Percentiles rank a stretch among this genome's conserved stretches.
phyloP scores from a whole-genome alignment of 2,888 invertebrate genomes.

The Acrobasis consociella region DNA sequence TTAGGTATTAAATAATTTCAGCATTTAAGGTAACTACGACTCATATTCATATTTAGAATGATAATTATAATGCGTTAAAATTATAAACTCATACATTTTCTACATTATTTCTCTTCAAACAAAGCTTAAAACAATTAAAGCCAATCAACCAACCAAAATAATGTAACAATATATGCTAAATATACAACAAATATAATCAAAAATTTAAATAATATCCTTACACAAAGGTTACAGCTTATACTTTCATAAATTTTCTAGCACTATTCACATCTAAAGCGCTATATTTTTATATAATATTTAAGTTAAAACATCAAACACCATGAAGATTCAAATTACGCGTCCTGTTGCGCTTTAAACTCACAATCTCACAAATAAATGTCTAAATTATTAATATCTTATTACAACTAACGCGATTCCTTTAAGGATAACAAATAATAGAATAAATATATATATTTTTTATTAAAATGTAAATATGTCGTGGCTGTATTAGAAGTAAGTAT shows the following conservation, averaged over 20 bases:
- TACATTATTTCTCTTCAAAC: slow-evolving; percentile 24
- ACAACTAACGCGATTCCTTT: slow-evolving; percentile 45
- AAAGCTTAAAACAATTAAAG: slow-evolving; percentile 39
- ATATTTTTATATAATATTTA: slow-evolving; percentile 22
- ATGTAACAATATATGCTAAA: slow-evolving; percentile 26
- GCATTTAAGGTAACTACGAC: not conserved
- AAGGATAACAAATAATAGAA: slow-evolving; percentile 47
- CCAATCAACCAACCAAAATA: slow-evolving; percentile 43
- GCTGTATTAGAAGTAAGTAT: not conserved
- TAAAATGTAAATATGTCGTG: slow-evolving; percentile 27
- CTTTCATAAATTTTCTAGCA: slow-evolving; percentile 10
- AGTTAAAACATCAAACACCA: slow-evolving; percentile 48
- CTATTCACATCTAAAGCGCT: slow-evolving; percentile 42
- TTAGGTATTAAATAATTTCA: slow-evolving; percentile 11
- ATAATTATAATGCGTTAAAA: not conserved
- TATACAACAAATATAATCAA: slow-evolving; percentile 28
- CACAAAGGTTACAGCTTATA: slow-evolving; percentile 29
- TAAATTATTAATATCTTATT: slow-evolving; percentile 28
- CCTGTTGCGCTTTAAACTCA: slow-evolving; percentile 48
- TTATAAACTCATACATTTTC: not conserved
- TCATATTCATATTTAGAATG: not conserved
- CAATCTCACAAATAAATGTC: slow-evolving; percentile 30
- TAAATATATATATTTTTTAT: slow-evolving; percentile 28
- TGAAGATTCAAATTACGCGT: slow-evolving; percentile 59
- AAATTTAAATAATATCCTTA: slow-evolving; percentile 14